Conservation (phyloP, 35 echinoderm and acorn worm genomes). For the Nesometra sesokonis region DNA sequence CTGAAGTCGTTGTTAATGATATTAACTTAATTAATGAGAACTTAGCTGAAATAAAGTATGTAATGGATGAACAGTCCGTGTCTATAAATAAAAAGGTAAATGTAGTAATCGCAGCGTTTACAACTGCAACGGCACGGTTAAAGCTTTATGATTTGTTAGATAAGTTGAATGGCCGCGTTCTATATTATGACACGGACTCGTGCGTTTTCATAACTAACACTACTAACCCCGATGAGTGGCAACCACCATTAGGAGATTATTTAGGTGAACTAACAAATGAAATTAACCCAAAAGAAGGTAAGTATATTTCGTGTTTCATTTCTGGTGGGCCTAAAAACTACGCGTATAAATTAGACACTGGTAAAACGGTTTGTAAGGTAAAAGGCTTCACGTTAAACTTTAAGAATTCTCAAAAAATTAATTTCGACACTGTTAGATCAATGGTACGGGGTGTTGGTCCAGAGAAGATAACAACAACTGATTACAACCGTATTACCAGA, state of each 20-base stretch:
- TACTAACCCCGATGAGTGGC: background rate
- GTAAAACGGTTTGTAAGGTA: conserved; percentile 5
- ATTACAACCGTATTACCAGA: background rate
- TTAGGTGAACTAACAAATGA: conserved; percentile 25
- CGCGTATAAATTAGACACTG: conserved; percentile 2
- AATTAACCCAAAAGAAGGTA: background rate
- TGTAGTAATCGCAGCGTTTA: background rate
- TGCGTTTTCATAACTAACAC: background rate
- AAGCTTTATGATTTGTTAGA: conserved; percentile 11
- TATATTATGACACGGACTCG: conserved; percentile 26
- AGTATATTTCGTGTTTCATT: conserved; percentile 4
- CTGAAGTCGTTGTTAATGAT: background rate
- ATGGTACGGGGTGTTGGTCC: background rate
- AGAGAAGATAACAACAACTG: background rate
- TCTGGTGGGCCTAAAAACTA: conserved; percentile 19
- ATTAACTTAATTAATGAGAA: background rate
- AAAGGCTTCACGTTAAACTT: background rate
- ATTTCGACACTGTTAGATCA: conserved; percentile 22
- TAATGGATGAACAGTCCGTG: background rate
- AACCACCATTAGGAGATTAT: conserved; percentile 8
- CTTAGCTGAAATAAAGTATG: conserved; percentile 6
- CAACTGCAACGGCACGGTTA: background rate
- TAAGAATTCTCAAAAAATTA: background rate
- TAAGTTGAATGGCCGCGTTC: background rate
- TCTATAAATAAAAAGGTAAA: background rate